Evolutionary conservation across 2,113 vertebrate genomes (phyloP).

Genomic region (Falco punctatus): DNA sequence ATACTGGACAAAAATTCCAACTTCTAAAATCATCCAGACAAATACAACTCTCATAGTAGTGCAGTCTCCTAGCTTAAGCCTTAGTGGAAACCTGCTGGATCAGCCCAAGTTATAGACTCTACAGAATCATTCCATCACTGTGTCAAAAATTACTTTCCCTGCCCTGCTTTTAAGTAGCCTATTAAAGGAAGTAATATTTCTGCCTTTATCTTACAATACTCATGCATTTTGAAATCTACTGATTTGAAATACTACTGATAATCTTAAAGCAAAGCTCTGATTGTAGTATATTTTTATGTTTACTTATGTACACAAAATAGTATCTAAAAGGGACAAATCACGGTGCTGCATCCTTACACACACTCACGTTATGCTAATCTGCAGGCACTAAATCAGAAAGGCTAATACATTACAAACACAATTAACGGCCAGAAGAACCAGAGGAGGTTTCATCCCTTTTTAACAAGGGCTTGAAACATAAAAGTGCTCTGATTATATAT

Average conservation of each 20-base stretch:
- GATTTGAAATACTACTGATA: not conserved
- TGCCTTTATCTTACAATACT: not conserved
- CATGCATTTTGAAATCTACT: not conserved
- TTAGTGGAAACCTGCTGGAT: constrained; percentile 22
- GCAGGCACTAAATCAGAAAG: constrained; percentile 41
- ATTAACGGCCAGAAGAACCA: constrained; percentile 46
- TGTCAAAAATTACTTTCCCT: constrained; percentile 32
- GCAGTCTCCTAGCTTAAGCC: constrained; percentile 5
- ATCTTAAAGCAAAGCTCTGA: not conserved
- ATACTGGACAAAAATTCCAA: not conserved
- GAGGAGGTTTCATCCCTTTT: constrained; percentile 38
- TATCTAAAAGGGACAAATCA: not conserved
- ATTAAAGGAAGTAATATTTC: not conserved
- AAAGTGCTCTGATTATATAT: constrained; percentile 56
- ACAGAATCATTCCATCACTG: constrained; percentile 53
- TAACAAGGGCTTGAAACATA: constrained; percentile 49
- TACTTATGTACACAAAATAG: not conserved
- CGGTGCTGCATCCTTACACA: not conserved
- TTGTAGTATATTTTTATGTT: not conserved
- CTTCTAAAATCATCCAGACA: constrained; percentile 59
- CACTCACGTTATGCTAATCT: constrained; percentile 7
- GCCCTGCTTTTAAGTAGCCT: constrained; percentile 43
- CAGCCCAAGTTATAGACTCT: constrained; percentile 42
- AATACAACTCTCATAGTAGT: not conserved
- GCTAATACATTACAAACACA: constrained; percentile 54